phyloP scores from a whole-genome alignment of 2,888 invertebrate species.

The Choristoneura rosaceana region DNA sequence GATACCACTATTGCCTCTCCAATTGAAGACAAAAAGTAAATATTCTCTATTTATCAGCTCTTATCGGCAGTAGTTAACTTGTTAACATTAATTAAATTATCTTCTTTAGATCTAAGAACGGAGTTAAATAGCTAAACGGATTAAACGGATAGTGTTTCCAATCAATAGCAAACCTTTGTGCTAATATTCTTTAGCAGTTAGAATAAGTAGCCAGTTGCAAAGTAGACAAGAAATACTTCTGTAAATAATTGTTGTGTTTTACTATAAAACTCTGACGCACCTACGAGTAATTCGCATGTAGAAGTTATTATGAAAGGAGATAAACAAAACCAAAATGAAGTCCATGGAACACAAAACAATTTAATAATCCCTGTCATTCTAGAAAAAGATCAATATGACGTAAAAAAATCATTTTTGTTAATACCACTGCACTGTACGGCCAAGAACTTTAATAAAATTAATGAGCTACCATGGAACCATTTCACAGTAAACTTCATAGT shows the following conservation, averaged over 20 bases:
- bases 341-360: not conserved
- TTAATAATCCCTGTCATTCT: too few relatives aligned
- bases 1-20: not conserved
- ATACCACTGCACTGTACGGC: too few relatives aligned
- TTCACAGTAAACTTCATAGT: too few relatives aligned
- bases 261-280: not conserved
- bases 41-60: not conserved
- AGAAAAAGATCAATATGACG: too few relatives aligned
- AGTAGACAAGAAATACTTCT: not conserved
- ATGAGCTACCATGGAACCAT: too few relatives aligned
- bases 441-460: too few relatives aligned
- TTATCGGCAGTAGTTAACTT: constrained; percentile 32
- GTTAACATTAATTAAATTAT: constrained; percentile 40
- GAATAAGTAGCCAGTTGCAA: not conserved
- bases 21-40: not conserved
- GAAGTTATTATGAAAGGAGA: too few relatives aligned
- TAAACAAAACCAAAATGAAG: too few relatives aligned
- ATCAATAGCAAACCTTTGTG: constrained; percentile 19
- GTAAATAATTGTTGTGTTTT: not conserved
- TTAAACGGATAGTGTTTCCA: constrained; percentile 35
- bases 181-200: not conserved
- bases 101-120: constrained; percentile 28
- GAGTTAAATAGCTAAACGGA: constrained; percentile 40
- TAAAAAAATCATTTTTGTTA: too few relatives aligned
- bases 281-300: too few relatives aligned